Evolutionary conservation across 2,888 invertebrate genomes (phyloP), one percentile per base, ranked within the genome.

Genomic region (Drosophila seclusa): DNA sequence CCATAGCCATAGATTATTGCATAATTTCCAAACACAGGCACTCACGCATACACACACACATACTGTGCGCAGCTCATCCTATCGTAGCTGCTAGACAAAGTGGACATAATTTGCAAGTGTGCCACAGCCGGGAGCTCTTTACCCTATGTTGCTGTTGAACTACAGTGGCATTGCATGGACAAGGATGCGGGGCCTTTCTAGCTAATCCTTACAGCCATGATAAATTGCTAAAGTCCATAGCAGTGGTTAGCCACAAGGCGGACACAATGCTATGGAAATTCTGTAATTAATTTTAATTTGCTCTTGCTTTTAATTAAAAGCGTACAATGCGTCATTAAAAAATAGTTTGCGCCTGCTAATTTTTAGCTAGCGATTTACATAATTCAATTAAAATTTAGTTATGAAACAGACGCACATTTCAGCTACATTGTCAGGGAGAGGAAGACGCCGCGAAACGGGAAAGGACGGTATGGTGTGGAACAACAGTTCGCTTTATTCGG

Each of bases 311-410:
- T 90, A 86, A 90, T 86, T 90, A 86, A 86, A 90, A 63, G 88
- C 75, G 72, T 53, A 80, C 88, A 83, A 83, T 88, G 88, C 86
- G 58, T 82, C 88, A 80, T 86, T 86, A 86, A 88, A 90, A 85
- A 86, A 83, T 86, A 86, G 90, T 90, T 89, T 83, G 78, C 78
- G 90, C 89, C 88, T 90, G 90, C 85, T 90, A 86, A 86, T 86
- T 86, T 89, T 86, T 86, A 88, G 88, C 76, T 61, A 59, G 87
- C 81, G 87, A 90, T 86, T 86, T 86, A 88, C 85, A 86, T 86
- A 86, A 90, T 86, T 90, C 87, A 86, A 86, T 86, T 86, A 90
- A 86, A 90, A 86, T 86, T 86, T 78, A 90, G 90, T 86, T 88
- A 86, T 88, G 86, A 90, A 88, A 83, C 76, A 74, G 81, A 76